Base-by-base conservation (phyloP, 2,888 invertebrate genomes). In the Drosophila meridionalis region DNA sequence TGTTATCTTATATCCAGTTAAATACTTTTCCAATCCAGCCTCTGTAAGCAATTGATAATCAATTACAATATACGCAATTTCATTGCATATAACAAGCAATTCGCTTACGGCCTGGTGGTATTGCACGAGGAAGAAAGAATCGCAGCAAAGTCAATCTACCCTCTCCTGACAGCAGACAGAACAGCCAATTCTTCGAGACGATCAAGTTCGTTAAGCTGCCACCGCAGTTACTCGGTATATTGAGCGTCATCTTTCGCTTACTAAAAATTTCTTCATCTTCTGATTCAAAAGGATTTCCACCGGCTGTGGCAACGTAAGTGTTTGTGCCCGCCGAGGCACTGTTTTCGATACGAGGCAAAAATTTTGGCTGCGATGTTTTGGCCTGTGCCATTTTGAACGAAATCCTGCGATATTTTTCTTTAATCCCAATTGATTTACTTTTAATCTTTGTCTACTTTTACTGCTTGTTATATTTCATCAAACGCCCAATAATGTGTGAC, bases 81-180 rank as follows among this genome's bases (percentile, higher is more conserved):
- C 36, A 6, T 11, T 40, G 7, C 14, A 26, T 38, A 40, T 36
- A 14, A 30, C 26, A 43, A 34, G 0, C 2, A 28, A 2, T 30
- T 40, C 11, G 72, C 80, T 85, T 93, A 97, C 98, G 97, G 94
- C 97, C 96, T 79, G 95, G 95, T 80, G 95, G 95, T 76, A 97
- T 96, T 3, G 97, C 96, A 80, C 96, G 95, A 80, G 96, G 96
- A 81, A 98, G 94, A 92, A 98, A 97, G 82, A 98, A 96, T 61
- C 98, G 94, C 71, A 98, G 95, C 4, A 99, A 92, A 64, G 95
- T 95, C 2, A 79, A 70, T 4, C 85, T 72, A 0, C 84, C 82
- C 74, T 96, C 96, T 91, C 97, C 97, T 26, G 96, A 96, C 96
- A 98, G 96, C 2, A 97, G 96, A 79, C 98, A 95, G 0, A 97